Evolutionary conservation across 2,797 vertebrate genomes (phyloP).

Genomic region (Harpagifer antarcticus): DNA sequence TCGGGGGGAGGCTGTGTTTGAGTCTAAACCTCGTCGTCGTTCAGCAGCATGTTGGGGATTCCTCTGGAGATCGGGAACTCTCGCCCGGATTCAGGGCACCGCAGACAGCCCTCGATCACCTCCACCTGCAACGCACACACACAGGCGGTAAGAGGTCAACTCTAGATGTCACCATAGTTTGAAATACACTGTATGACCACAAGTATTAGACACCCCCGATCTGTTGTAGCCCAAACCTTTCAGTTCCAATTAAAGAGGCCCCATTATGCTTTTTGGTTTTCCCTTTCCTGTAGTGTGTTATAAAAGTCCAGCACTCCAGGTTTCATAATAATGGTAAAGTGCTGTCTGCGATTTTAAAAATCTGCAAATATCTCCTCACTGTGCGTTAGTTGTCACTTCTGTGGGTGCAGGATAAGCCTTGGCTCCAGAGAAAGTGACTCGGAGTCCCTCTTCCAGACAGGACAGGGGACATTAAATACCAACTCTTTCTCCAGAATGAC

Average conservation of each 20-base stretch:
- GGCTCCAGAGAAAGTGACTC: too few species aligned
- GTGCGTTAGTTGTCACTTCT: too few species aligned
- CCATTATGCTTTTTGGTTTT: background rate
- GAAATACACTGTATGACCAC: background rate
- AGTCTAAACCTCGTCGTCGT: slow-evolving; percentile 88
- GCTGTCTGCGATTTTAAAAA: too few species aligned
- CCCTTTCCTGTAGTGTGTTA: too few species aligned
- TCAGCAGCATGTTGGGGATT: slow-evolving; percentile 95
- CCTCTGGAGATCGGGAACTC: slow-evolving; percentile 93
- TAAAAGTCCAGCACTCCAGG: too few species aligned
- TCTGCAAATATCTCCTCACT: too few species aligned
- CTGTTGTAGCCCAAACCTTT: background rate
- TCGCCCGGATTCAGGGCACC: slow-evolving; percentile 92
- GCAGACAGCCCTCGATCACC: slow-evolving; percentile 91
- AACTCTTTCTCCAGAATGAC: too few species aligned
- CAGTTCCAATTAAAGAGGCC: background rate
- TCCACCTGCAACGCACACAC: slow-evolving; percentile 84
- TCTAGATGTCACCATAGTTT: slow-evolving; percentile 19
- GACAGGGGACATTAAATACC: too few species aligned
- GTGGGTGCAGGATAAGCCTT: too few species aligned
- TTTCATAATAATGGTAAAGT: too few species aligned
- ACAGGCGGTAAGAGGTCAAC: background rate
- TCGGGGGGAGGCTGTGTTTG: slow-evolving; percentile 4
- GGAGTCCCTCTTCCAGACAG: too few species aligned
- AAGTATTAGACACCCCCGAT: background rate